Evolutionary conservation across 2,888 invertebrate genomes (phyloP).

Genomic region (Ephialtes manifestator): DNA sequence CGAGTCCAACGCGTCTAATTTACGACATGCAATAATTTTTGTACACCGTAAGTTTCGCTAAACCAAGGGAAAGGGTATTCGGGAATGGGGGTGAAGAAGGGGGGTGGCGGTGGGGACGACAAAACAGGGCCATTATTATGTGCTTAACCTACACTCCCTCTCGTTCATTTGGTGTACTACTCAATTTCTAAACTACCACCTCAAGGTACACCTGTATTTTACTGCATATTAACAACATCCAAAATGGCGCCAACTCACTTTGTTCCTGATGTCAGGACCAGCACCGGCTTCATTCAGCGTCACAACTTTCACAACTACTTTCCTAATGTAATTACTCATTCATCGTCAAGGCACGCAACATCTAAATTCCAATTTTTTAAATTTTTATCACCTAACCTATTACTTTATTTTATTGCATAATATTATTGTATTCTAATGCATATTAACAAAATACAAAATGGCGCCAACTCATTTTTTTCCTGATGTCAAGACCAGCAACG

Average conservation of each 20-base stretch:
- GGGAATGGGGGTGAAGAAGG: not conserved
- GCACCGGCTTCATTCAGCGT: conserved; percentile 16
- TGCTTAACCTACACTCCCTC: conserved; percentile 31
- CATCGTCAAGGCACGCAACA: not conserved
- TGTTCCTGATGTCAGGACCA: conserved; percentile 9
- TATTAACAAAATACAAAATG: too few species aligned
- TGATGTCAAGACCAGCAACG: too few species aligned
- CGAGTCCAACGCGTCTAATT: conserved; percentile 58
- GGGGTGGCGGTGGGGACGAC: conserved; percentile 24
- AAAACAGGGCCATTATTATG: conserved; percentile 57
- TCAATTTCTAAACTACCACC: conserved; percentile 52
- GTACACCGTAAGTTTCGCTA: conserved; percentile 15
- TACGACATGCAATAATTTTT: conserved; percentile 68
- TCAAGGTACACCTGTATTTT: conserved; percentile 15
- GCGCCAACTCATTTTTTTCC: too few species aligned
- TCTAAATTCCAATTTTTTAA: not conserved
- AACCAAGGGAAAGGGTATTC: not conserved
- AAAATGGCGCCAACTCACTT: not conserved
- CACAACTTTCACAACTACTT: conserved; percentile 21
- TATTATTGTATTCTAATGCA: too few species aligned
- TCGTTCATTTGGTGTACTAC: conserved; percentile 51
- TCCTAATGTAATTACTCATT: conserved; percentile 28
- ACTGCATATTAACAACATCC: not conserved
- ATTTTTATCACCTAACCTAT: conserved; percentile 4
- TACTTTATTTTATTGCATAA: too few species aligned